phyloP scores from a whole-genome alignment of 2,797 vertebrate species.

The Presbytis comata region DNA sequence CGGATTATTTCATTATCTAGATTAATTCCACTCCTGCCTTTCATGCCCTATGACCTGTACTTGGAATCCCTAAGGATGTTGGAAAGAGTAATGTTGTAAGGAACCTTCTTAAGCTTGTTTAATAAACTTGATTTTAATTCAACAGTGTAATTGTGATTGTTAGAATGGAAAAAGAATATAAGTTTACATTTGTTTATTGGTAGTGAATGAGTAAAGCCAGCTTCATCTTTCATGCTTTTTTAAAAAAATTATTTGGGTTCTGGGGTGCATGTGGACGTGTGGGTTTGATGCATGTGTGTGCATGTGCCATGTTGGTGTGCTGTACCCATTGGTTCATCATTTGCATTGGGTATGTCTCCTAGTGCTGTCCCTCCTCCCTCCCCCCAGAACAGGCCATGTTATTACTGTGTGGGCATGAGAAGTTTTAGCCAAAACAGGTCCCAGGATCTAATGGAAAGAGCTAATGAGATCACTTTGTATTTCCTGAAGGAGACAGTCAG shows the following conservation, averaged over 20 bases:
- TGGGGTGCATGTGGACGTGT: no score
- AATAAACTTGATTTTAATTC: not conserved
- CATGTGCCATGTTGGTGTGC: no score
- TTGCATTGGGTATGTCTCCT: no score
- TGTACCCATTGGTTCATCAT: no score
- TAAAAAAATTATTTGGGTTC: no score
- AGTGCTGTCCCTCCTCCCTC: no score
- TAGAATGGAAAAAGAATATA: not conserved
- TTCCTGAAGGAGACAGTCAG: not conserved
- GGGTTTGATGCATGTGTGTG: no score
- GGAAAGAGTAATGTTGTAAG: not conserved
- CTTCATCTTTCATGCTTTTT: not conserved
- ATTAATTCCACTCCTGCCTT: not conserved
- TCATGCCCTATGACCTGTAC: not conserved
- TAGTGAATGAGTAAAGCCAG: not conserved
- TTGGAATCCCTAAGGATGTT: not conserved
- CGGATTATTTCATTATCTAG: not conserved
- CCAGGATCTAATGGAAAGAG: not conserved
- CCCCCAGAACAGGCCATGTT: no score
- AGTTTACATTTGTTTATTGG: not conserved
- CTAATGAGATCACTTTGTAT: conserved; percentile 17
- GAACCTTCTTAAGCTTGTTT: not conserved
- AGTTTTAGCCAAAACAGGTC: not conserved
- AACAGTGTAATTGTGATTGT: not conserved
- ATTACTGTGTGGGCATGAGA: not conserved